Evolutionary conservation across 2,888 invertebrate genomes (phyloP).

Genomic region (Cheilosia vernalis): DNA sequence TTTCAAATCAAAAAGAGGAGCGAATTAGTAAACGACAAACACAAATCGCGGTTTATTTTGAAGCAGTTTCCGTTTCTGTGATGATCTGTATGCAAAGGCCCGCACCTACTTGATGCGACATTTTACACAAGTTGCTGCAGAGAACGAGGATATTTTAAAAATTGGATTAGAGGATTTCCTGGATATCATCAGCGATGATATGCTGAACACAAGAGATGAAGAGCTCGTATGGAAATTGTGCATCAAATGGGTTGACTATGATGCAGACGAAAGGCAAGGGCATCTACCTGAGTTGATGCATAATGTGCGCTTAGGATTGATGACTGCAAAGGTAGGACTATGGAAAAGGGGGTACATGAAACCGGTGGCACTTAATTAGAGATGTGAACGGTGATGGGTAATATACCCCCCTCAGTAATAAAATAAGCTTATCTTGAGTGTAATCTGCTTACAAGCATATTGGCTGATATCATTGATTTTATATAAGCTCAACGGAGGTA

Average conservation of each 20-base stretch:
- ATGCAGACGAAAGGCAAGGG: slow-evolving; percentile 88
- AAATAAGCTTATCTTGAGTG: slow-evolving; percentile 2
- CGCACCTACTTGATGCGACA: slow-evolving; percentile 89
- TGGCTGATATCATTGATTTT: background rate
- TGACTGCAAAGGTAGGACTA: slow-evolving; percentile 88
- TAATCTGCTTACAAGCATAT: background rate
- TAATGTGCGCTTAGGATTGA: slow-evolving; percentile 91
- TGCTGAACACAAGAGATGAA: slow-evolving; percentile 94
- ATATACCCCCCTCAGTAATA: background rate
- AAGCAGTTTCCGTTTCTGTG: slow-evolving; percentile 81
- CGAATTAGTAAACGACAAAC: background rate
- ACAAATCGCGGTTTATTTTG: no score
- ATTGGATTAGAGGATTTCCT: slow-evolving; percentile 89
- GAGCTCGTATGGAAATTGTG: slow-evolving; percentile 94
- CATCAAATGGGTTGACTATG: slow-evolving; percentile 93
- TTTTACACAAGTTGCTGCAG: slow-evolving; percentile 89
- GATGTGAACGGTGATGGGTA: background rate
- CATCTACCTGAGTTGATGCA: slow-evolving; percentile 91
- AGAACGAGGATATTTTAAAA: slow-evolving; percentile 90
- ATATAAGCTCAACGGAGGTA: no score
- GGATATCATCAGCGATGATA: slow-evolving; percentile 91
- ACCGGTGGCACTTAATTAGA: slow-evolving; percentile 10
- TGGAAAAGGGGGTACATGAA: background rate
- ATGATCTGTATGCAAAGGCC: slow-evolving; percentile 87
- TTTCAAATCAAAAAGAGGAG: background rate